Percentiles rank a stretch among this genome's conserved stretches.
phyloP scores from a whole-genome alignment of 2,888 invertebrate genomes.

The Reticulitermes lucifugus region DNA sequence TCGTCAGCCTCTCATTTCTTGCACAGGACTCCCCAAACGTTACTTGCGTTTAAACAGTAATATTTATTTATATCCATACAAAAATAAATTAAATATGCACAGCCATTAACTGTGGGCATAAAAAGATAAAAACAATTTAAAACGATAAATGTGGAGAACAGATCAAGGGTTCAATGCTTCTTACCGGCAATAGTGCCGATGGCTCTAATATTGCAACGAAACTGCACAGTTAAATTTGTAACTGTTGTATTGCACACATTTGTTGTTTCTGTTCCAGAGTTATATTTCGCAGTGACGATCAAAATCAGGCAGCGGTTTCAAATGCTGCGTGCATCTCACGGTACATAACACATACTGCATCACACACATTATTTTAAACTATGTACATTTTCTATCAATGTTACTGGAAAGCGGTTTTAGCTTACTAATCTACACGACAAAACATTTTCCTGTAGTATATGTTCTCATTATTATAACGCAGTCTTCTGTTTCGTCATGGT shows the following conservation, averaged over 20 bases:
- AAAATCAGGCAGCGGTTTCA: too few species aligned
- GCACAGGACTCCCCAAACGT: conserved; percentile 52
- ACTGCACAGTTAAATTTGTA: neutral
- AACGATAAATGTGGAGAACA: neutral
- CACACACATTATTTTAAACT: too few species aligned
- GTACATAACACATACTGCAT: too few species aligned
- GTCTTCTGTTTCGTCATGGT: too few species aligned
- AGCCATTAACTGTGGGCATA: conserved; percentile 22
- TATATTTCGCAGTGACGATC: too few species aligned
- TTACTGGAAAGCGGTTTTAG: too few species aligned
- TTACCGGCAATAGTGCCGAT: neutral
- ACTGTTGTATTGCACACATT: neutral
- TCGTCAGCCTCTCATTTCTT: conserved; percentile 29
- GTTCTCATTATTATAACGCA: too few species aligned
- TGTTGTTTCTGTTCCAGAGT: too few species aligned
- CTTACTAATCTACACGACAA: too few species aligned
- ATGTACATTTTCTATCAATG: too few species aligned
- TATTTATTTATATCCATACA: conserved; percentile 36
- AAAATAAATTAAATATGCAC: conserved; percentile 23
- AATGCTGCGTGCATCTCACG: too few species aligned
- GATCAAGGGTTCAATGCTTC: conserved; percentile 1
- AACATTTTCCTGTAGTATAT: too few species aligned
- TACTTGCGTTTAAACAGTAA: conserved; percentile 4
- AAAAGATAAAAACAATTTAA: conserved; percentile 1
- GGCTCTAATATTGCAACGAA: neutral